These are phyloP conservation scores for Agonopterix arenella DNA, from an alignment of 2,888 invertebrate species.

Conservation along the genomic window DNA sequence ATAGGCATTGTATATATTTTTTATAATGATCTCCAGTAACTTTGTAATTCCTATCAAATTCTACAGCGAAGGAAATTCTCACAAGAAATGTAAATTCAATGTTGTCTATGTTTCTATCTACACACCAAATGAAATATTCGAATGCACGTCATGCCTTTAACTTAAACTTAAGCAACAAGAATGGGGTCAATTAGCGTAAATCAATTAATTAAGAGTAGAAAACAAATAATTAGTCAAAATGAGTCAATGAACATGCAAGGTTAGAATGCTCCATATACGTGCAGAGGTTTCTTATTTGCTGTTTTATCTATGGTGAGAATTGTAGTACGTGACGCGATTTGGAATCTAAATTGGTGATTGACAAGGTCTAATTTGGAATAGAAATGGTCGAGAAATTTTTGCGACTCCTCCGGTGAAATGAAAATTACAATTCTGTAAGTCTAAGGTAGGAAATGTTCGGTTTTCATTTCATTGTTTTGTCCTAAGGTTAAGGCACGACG, in stretches of 20 bases:
- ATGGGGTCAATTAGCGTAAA: constrained; percentile 27
- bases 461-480: too few relatives aligned
- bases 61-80: too few relatives aligned
- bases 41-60: too few relatives aligned
- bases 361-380: not conserved
- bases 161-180: not conserved
- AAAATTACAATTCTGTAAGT: too few relatives aligned
- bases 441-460: too few relatives aligned
- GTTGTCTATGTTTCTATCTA: not conserved
- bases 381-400: not conserved
- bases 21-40: too few relatives aligned
- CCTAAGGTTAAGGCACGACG: too few relatives aligned
- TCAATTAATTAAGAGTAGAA: constrained; percentile 44
- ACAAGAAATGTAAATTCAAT: too few relatives aligned
- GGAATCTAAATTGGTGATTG: constrained; percentile 9
- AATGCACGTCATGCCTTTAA: constrained; percentile 2
- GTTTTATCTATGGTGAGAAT: constrained; percentile 30
- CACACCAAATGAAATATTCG: too few relatives aligned
- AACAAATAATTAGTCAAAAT: constrained; percentile 52
- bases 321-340: constrained; percentile 33
- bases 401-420: too few relatives aligned
- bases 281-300: constrained; percentile 29
- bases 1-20: too few relatives aligned
- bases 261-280: constrained; percentile 49
- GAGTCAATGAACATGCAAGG: constrained; percentile 38